A percentile compares a stretch with the other conserved stretches of the same genome.
These are phyloP conservation scores for Petrolisthes cinctipes DNA, from an alignment of 2,888 invertebrate genomes.

Conservation along the genomic window DNA sequence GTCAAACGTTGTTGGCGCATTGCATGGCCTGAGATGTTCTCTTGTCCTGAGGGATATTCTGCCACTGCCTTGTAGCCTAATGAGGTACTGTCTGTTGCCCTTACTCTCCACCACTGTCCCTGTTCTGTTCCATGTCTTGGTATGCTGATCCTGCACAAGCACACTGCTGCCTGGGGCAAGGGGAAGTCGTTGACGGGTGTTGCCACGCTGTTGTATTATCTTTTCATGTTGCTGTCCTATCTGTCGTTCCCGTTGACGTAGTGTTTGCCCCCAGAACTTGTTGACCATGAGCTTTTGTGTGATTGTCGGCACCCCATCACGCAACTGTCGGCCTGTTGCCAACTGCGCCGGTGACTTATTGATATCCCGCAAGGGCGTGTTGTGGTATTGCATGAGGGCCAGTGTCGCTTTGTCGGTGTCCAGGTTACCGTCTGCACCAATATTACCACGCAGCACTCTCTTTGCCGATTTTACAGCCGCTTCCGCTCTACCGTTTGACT, in stretches of 20 bases:
- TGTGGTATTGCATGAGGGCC: slow-evolving; percentile 2
- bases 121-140: background rate
- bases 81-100: background rate
- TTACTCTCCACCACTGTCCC: background rate
- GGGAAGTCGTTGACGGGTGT: background rate
- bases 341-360: background rate
- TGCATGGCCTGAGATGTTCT: background rate
- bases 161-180: background rate
- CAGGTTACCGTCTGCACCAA: slow-evolving; percentile 5
- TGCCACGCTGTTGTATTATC: background rate
- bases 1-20: background rate
- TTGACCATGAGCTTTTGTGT: background rate
- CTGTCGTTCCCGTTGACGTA: slow-evolving; percentile 3
- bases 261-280: slow-evolving; percentile 20
- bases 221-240: background rate
- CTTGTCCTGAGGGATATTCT: background rate
- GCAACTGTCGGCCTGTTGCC: slow-evolving; percentile 19
- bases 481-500: slow-evolving; percentile 27
- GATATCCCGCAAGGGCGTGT: slow-evolving; percentile 24
- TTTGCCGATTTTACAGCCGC: slow-evolving; percentile 20
- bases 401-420: background rate
- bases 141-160: background rate
- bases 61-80: background rate
- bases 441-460: slow-evolving; percentile 15
- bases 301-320: slow-evolving; percentile 9